These are phyloP conservation scores for Falco novaeseelandiae DNA, from an alignment of 2,797 vertebrate species.

Conservation along the genomic window DNA sequence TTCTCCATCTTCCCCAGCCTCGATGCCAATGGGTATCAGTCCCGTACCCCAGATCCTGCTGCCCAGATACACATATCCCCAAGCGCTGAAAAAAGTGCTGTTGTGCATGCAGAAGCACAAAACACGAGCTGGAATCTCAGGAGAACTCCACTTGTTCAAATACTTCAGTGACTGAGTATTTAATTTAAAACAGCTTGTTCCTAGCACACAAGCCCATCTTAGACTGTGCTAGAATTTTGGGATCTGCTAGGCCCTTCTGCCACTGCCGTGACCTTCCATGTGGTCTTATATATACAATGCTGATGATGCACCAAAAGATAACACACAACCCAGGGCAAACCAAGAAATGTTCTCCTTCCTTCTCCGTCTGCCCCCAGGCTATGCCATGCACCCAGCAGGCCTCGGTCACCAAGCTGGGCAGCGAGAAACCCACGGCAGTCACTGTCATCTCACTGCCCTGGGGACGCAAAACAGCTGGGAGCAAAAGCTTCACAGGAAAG, in stretches of 20 bases:
- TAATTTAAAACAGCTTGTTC: not conserved
- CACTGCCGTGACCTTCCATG: not conserved
- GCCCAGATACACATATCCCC: fast-evolving
- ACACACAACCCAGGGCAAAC: not conserved
- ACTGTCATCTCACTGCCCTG: no score
- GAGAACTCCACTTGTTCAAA: not conserved
- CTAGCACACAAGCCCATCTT: not conserved
- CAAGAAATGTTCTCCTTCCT: not conserved
- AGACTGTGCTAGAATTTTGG: fast-evolving
- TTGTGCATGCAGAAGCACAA: fast-evolving
- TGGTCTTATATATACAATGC: not conserved
- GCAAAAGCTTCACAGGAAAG: not conserved
- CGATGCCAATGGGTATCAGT: fast-evolving
- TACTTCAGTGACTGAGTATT: not conserved
- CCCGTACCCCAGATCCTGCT: no score
- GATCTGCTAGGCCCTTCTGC: not conserved
- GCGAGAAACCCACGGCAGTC: no score
- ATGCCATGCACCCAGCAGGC: no score
- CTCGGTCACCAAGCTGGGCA: no score
- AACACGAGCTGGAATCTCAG: not conserved
- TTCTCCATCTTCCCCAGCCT: not conserved
- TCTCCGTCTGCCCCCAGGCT: no score
- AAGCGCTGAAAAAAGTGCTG: fast-evolving
- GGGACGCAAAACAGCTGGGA: no score
- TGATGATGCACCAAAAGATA: not conserved